These are phyloP conservation scores for Xiphophorus birchmanni DNA, from an alignment of 2,797 vertebrate genomes.

Conservation along the genomic window DNA sequence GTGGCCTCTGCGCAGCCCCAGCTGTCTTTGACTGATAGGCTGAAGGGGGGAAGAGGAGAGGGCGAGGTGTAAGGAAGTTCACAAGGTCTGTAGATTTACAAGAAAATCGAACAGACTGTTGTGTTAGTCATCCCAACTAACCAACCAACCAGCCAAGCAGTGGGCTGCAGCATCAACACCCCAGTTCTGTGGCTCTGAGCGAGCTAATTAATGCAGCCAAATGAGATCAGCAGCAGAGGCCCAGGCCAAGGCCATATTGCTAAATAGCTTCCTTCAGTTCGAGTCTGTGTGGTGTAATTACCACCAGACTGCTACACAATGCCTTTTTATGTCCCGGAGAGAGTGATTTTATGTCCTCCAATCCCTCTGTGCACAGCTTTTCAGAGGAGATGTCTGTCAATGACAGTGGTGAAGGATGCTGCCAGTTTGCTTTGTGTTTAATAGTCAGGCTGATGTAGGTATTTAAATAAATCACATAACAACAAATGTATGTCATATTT, in stretches of 20 bases:
- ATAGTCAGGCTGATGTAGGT: constrained; percentile 36
- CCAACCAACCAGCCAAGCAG: constrained; percentile 60
- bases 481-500: not conserved
- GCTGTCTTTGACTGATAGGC: constrained; percentile 75
- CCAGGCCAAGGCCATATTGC: constrained; percentile 84
- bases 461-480: constrained; percentile 15
- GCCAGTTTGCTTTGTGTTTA: constrained; percentile 61
- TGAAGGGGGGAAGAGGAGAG: constrained; percentile 27
- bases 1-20: constrained; percentile 75
- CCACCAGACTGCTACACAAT: constrained; percentile 82
- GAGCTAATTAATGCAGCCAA: constrained; percentile 95
- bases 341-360: constrained; percentile 92
- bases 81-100: constrained; percentile 63
- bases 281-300: constrained; percentile 72
- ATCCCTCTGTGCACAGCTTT: constrained; percentile 63
- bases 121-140: constrained; percentile 69
- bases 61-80: constrained; percentile 66
- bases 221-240: constrained; percentile 95
- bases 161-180: constrained; percentile 68
- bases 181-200: constrained; percentile 73
- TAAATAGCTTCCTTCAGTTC: constrained; percentile 90
- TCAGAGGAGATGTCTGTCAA: constrained; percentile 62
- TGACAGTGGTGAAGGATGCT: constrained; percentile 50
- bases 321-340: constrained; percentile 88
- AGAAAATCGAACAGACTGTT: constrained; percentile 70